Base-by-base conservation (phyloP, 2,797 vertebrate species). In the Sebastes kiyomatsui region DNA sequence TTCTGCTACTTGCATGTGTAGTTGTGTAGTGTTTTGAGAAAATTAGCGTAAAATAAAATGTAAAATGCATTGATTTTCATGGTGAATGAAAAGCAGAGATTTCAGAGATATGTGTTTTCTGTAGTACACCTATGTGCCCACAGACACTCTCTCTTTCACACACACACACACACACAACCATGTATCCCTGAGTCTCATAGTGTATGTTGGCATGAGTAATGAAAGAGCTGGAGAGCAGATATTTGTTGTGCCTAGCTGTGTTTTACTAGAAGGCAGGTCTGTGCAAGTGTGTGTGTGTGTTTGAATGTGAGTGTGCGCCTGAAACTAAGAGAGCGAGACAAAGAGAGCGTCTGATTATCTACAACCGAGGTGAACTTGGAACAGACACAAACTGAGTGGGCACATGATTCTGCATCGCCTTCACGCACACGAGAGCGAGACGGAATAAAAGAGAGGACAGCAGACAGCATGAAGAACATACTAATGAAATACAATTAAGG, bases 401-500 rank as follows among this genome's bases (percentile, higher is more conserved):
- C 68, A 67, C 23, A 58, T 70, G 66, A 80, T 76, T 55, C 54
- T 76, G 64, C 28, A 64, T 56, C 67, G 49, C 56, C 61, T 70
- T 76, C 78, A 75, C 38, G 16, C 60, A 33, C 65, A 22, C 25
- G 25, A 58, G 5, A 5, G 59, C 10, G 5, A 71, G 55, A 72
- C 56, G 9, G 76, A 68, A 42, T 49, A 71, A 71, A 66, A n/a
- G 23, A 42, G 75, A 82, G 59, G 82, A 59, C 25, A 16, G 52
- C 18, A 1, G 59, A 59, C 54, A 23, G 70, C 78, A 61, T 28
- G 30, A 75, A 68, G 30, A 18, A 62, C 84, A 88, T 78, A 87
- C 77, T 77, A 75, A 89, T 83, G 77, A 82, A 83, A 82, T 49
- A 27, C 65, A 84, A 78, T 84, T 84, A 80, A 42, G 7, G 69